Base-by-base conservation (phyloP, 1,140 invertebrate genomes). In the Brachionus rotundiformis region DNA sequence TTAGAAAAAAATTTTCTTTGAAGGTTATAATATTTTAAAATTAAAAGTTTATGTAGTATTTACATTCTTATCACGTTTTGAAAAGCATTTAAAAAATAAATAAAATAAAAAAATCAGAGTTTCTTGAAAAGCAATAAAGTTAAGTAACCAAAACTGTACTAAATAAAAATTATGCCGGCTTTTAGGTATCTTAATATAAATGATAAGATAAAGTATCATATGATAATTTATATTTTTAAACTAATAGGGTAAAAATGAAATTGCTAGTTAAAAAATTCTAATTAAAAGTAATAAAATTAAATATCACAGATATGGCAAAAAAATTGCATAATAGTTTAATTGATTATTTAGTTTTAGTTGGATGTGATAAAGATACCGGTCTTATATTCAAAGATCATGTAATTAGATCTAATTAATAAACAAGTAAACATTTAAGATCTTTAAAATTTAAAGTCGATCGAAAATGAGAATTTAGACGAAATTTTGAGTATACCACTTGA, bases 301-400 rank as follows among this genome's bases (percentile, higher is more conserved):
- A 3, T 11, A 36, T 8, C 7, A 68, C 8, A 68, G n/a, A 68
- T 33, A 79, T 79, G 76, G 25, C 16, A 5, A 79, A 79, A 27
- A 79, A 63, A 79, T 33, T 79, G 13, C 23, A 19, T 25, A 79
- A 79, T 63, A 79, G 76, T 39, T 59, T 79, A 41, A 79, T 79
- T 59, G 76, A 79, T 59, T 79, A 79, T 54, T 33, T 63, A 33
- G 29, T 79, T 25, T 47, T 59, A 63, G 76, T 79, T 31, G 76
- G 76, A 19, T 54, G 47, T 25, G 47, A 79, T 54, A 36, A 59
- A 79, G 76, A 79, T 54, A 41, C 76, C 3, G 76, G 76, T 7
- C 47, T 79, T 8, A 36, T 31, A 8, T 63, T 79, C 33, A 63
- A 59, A n/a, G 47, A 59, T 11, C 29, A 41, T n/a, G 44, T 41